Conservation (phyloP, 2,113 vertebrate genomes). For the Tetraodon nigroviridis region DNA sequence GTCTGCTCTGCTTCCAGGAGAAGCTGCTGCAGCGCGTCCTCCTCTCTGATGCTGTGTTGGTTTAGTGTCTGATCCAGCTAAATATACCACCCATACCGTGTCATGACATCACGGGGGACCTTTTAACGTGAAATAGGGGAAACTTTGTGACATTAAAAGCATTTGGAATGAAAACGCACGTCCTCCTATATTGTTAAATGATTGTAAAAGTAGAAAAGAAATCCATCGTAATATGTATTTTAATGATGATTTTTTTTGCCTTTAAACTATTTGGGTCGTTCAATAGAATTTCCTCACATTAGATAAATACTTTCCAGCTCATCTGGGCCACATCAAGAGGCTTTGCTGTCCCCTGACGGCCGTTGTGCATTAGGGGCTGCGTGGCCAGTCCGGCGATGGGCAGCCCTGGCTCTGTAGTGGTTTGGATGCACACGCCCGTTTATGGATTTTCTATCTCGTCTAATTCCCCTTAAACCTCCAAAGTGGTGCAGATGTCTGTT, state of each 20-base stretch:
- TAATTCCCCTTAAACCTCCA: conserved; percentile 52
- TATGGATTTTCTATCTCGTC: conserved; percentile 47
- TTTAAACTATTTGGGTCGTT: neutral
- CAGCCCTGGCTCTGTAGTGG: conserved; percentile 13
- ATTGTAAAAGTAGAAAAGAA: neutral
- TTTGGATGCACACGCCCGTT: conserved; percentile 31
- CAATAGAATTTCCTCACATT: neutral
- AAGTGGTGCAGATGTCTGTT: conserved; percentile 30
- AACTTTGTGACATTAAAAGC: too few relatives aligned
- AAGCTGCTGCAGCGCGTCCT: neutral
- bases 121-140: too few relatives aligned
- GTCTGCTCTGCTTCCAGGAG: conserved; percentile 17
- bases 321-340: neutral
- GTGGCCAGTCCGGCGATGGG: conserved; percentile 15
- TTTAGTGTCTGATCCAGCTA: too few relatives aligned
- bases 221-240: neutral
- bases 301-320: neutral
- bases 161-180: too few relatives aligned
- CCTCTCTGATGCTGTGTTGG: neutral
- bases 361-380: conserved; percentile 1
- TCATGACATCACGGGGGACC: too few relatives aligned
- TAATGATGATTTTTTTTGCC: too few relatives aligned
- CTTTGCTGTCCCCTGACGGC: neutral
- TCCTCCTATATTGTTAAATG: too few relatives aligned
- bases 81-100: too few relatives aligned